These are phyloP conservation scores for Sisor rabdophorus DNA, from an alignment of 2,113 vertebrate species.

Conservation along the genomic window DNA sequence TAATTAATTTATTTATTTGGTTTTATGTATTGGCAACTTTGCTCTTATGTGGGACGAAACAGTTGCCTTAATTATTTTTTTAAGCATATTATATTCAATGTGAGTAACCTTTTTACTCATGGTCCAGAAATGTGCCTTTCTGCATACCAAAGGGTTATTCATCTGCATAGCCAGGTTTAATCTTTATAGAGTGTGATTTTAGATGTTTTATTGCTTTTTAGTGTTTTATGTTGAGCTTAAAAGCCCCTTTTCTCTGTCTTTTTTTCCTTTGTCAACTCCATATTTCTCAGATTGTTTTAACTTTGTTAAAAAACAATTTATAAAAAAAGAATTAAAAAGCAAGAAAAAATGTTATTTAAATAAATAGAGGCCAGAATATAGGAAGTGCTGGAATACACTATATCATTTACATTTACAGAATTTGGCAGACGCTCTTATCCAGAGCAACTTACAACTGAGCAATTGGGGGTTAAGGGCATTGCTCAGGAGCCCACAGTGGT, in stretches of 20 bases:
- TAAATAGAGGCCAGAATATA: slow-evolving; percentile 31
- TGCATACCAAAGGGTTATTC: slow-evolving; percentile 28
- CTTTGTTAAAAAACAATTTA: too few relatives aligned
- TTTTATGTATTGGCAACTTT: background rate
- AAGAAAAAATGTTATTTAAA: too few relatives aligned
- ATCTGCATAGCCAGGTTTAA: slow-evolving; percentile 30
- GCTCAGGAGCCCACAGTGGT: too few relatives aligned
- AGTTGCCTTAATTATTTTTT: background rate
- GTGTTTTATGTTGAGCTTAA: slow-evolving; percentile 24
- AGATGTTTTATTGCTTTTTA: slow-evolving; percentile 35
- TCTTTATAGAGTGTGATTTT: slow-evolving; percentile 36
- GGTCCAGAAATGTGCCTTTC: slow-evolving; percentile 19
- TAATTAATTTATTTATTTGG: background rate
- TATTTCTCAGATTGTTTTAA: too few relatives aligned
- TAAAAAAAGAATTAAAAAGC: too few relatives aligned
- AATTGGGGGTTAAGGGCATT: too few relatives aligned
- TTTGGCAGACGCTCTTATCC: too few relatives aligned
- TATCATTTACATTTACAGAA: too few relatives aligned
- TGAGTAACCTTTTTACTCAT: slow-evolving; percentile 39
- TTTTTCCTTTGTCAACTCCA: too few relatives aligned
- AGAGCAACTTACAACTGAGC: too few relatives aligned
- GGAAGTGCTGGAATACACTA: slow-evolving; percentile 38
- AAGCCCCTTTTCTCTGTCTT: too few relatives aligned
- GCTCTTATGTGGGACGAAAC: background rate
- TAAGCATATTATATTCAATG: background rate